These are phyloP conservation scores for Metopia argyrocephala DNA, from an alignment of 2,888 invertebrate species.

Conservation along the genomic window DNA sequence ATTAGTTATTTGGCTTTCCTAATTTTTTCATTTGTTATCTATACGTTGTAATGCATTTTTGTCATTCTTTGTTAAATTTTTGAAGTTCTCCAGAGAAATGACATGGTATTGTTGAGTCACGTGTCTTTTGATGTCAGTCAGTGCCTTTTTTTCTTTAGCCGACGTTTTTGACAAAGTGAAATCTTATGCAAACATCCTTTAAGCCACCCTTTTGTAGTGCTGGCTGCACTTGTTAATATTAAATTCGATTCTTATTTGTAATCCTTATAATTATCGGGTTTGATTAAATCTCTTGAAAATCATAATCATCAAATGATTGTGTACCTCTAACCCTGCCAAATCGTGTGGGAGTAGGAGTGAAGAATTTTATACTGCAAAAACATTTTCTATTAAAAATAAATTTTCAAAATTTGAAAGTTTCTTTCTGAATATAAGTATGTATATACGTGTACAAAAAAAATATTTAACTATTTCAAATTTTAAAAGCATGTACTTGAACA, in stretches of 20 bases:
- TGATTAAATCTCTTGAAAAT: constrained; percentile 43
- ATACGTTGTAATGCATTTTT: constrained; percentile 25
- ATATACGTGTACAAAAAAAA: too few species aligned
- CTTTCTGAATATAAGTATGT: too few species aligned
- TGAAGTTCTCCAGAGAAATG: constrained; percentile 56
- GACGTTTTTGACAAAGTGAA: constrained; percentile 48
- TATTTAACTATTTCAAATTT: too few species aligned
- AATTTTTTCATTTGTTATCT: constrained; percentile 46
- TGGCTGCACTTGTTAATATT: constrained; percentile 45
- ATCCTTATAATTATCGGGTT: constrained; percentile 56
- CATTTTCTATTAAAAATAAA: too few species aligned
- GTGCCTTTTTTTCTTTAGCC: constrained; percentile 11
- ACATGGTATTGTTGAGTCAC: constrained; percentile 54
- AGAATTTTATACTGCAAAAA: too few species aligned
- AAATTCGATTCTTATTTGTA: constrained; percentile 35
- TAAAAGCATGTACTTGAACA: too few species aligned
- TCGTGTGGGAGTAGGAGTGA: too few species aligned
- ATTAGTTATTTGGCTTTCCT: neutral
- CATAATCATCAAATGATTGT: constrained; percentile 43
- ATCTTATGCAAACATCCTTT: constrained; percentile 54
- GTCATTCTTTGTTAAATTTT: constrained; percentile 24
- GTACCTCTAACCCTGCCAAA: neutral
- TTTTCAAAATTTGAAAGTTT: too few species aligned
- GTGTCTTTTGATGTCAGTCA: constrained; percentile 59
- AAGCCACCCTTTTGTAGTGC: constrained; percentile 43